These are phyloP conservation scores for Drosophila seguyi DNA, from an alignment of 1,140 invertebrate species.

Conservation along the genomic window DNA sequence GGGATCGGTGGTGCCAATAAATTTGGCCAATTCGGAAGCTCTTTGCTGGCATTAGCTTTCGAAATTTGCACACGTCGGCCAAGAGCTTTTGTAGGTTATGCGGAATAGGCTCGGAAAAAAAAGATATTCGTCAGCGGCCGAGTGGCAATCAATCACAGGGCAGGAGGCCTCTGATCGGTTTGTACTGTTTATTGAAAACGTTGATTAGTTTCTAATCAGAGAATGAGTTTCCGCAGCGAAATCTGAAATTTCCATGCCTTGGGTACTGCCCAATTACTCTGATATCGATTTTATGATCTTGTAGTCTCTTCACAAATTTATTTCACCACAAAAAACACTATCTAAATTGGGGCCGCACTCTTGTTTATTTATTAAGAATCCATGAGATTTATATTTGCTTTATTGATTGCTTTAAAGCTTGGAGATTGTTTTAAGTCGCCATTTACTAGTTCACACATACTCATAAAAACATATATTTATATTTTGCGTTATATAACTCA, in stretches of 20 bases:
- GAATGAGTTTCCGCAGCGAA: constrained; percentile 2
- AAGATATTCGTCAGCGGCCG: constrained; percentile 2
- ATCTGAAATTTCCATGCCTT: neutral
- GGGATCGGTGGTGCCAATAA: constrained; percentile 1
- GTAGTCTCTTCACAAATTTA: neutral
- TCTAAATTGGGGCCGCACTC: neutral
- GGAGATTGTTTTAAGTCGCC: neutral
- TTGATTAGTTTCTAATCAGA: constrained; percentile 22
- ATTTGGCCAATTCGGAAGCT: constrained; percentile 5
- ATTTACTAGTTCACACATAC: constrained; percentile 8
- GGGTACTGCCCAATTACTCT: neutral
- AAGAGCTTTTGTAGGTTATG: constrained; percentile 35
- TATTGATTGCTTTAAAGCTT: neutral
- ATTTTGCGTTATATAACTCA: constrained; percentile 56
- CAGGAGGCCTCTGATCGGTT: constrained; percentile 13
- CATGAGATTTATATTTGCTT: neutral
- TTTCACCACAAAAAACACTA: neutral
- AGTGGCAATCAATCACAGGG: constrained; percentile 24
- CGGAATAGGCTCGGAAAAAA: constrained; percentile 24
- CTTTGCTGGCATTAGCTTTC: constrained; percentile 4
- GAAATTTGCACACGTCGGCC: constrained; percentile 12
- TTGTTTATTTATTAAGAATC: neutral
- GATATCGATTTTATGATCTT: constrained; percentile 4
- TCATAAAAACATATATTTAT: neutral
- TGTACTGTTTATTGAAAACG: neutral